Base-by-base conservation (phyloP, 2,797 vertebrate genomes). In the Sorex maritimensis region DNA sequence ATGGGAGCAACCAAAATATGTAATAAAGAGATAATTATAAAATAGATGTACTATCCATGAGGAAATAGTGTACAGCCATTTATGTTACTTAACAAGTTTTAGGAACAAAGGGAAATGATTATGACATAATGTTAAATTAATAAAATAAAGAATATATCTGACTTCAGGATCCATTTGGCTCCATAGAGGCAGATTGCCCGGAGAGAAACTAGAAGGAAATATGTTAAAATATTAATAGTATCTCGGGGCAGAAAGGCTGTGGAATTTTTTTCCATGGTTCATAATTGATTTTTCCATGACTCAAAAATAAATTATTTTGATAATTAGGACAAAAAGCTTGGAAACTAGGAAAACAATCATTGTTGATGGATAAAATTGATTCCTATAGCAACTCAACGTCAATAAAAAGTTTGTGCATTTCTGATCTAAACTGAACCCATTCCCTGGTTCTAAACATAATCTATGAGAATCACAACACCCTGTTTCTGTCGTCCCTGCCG, bases 1-100 rank as follows among this genome's bases (percentile, higher is more conserved):
- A 84, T 73, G 5, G 11, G 69, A 85, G 11, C 17, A 85, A 86
- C 71, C n/a, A 78, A 78, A 80, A 75, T 34, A 72, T 3, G 14
- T 2, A 85, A 28, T 67, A 81, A 85, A 81, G 65, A 73, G 21
- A 82, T 10, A 83, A 73, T 68, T 86, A 58, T 81, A 28, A 93
- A 73, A 79, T 77, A 92, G 95, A 69, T 77, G 21, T 14, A 58
- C 38, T 67, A 81, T 80, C 28, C 21, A 44, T 80, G 34, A 95
- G 38, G 75, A 95, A 86, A 92, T 80, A 73, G 10, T 81, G 41
- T 44, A 2, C 58, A 80, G 14, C 7, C 68, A 85, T 34, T 75
- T 87, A 86, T 49, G 84, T 21, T 81, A 52, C 38, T 85, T n/a
- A 58, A 52, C 19, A 86, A 34, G 9, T 38, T 88, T 83, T 65